phyloP scores from a whole-genome alignment of 2,113 vertebrate species.

The Drymodes brunneopygia region DNA sequence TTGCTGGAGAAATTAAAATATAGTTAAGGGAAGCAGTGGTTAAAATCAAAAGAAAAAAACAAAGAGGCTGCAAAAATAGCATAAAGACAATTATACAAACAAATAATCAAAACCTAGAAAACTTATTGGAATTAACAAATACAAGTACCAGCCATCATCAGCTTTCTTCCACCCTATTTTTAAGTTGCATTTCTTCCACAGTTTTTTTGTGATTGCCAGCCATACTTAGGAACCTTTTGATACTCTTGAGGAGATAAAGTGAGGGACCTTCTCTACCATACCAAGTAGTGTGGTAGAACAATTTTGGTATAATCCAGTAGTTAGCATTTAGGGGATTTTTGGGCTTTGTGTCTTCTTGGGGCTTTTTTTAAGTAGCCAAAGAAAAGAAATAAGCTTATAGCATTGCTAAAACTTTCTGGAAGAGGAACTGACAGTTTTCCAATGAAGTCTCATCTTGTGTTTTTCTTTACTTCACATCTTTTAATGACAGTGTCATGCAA shows the following conservation, averaged over 20 bases:
- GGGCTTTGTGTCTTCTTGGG: not conserved
- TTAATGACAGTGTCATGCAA: conserved; percentile 69
- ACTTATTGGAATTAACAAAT: not conserved
- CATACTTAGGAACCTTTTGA: not conserved
- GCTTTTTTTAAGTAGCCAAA: not conserved
- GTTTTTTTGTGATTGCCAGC: not conserved
- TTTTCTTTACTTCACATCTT: conserved; percentile 65
- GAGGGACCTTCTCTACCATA: not conserved
- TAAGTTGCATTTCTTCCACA: not conserved
- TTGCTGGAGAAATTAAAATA: not conserved
- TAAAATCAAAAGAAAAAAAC: not conserved
- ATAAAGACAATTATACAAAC: not conserved
- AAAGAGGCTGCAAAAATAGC: not conserved
- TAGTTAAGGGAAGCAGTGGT: not conserved
- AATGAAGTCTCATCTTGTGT: conserved; percentile 72
- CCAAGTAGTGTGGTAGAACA: not conserved
- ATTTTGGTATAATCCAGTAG: not conserved
- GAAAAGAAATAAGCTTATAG: not conserved
- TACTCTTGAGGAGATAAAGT: not conserved
- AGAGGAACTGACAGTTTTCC: conserved; percentile 68
- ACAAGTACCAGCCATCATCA: not conserved
- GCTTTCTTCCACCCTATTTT: not conserved
- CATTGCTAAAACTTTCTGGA: conserved; percentile 64
- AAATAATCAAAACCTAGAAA: not conserved
- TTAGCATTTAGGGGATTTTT: not conserved